Evolutionary conservation across 2,113 vertebrate species (phyloP), one percentile per base, ranked within the genome.

Genomic region (Platichthys stellatus): DNA sequence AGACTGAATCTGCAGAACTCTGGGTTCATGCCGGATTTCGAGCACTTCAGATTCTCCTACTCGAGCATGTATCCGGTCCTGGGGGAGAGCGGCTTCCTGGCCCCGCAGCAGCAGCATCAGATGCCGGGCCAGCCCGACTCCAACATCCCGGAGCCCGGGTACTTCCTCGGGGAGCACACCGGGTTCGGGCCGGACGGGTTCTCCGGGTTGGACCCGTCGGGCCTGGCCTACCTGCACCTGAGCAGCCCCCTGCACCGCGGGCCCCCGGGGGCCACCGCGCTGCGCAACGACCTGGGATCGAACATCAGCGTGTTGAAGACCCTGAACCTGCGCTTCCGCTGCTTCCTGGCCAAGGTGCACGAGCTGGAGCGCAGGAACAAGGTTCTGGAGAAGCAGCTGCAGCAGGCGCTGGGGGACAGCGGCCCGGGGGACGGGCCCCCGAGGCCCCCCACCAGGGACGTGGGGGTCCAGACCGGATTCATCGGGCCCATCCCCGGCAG

Each of bases 291-390:
- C 86, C 83, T 97, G 85, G 96, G 96, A 0, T 97, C 96, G 82
- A 96, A 96, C 89, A 96, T 97, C 85, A 95, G 95, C 77, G 95
- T 96, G 23, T 90, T 97, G 49, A 97, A 97, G 90, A 96, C 95
- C 14, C 93, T 96, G 56, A 96, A 96, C 84, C 90, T 96, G 84
- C 94, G 95, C 2, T 96, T 96, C 90, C 94, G 96, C 78, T 96
- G 96, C 91, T 96, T 96, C 71, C 73, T 96, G 79, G 96, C 95
- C 72, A 96, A 96, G 78, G 96, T 96, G 64, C 96, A 96, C 67
- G 96, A 96, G 76, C 90, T 96, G 78, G 96, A 96, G 88, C 93
- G 96, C 63, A 89, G 96, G 67, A 96, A 96, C 87, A 95, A 95
- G 83, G 92, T 95, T 11, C 59, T 96, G 88, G 96, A 96, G 91